A percentile compares a stretch with the other conserved stretches of the same genome.
Evolutionary conservation across 2,113 vertebrate species (phyloP).

Genomic region (Stomatorhinus ivindoensis): DNA sequence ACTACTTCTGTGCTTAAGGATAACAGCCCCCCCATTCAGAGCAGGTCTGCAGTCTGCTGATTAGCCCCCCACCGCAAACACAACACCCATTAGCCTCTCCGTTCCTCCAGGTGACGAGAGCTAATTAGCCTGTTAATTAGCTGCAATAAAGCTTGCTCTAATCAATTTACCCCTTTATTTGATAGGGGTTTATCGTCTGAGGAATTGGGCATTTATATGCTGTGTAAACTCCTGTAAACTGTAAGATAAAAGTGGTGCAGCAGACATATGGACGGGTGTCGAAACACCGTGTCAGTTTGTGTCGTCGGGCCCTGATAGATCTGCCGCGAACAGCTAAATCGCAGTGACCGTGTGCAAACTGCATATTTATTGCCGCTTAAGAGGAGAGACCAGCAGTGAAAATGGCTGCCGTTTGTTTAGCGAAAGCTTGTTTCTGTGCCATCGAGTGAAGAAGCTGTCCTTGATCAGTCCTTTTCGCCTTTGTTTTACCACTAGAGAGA

Average conservation of each 20-base stretch:
- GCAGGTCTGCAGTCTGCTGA: background rate
- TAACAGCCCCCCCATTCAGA: background rate
- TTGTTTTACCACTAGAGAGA: background rate
- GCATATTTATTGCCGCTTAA: background rate
- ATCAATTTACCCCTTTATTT: constrained; percentile 13
- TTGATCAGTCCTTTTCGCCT: background rate
- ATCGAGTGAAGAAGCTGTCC: background rate
- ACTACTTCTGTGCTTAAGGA: background rate
- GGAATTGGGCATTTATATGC: constrained; percentile 1
- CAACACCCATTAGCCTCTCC: background rate
- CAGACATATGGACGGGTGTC: background rate
- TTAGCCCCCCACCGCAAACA: constrained; percentile 8
- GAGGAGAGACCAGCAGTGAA: background rate
- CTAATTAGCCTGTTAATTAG: constrained; percentile 19
- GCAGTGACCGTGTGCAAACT: background rate
- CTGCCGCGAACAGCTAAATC: background rate
- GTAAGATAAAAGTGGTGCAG: background rate
- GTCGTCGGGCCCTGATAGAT: background rate
- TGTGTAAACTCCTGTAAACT: constrained; percentile 15
- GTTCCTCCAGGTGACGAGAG: constrained; percentile 15
- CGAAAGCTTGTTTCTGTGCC: background rate
- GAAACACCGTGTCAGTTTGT: background rate
- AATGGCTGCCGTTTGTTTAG: background rate
- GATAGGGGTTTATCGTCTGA: constrained; percentile 17
- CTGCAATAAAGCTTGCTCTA: constrained; percentile 5